A percentile compares a stretch with the other conserved stretches of the same genome.
Conservation (phyloP, 2,113 vertebrate genomes). For the Barnardius zonarius region DNA sequence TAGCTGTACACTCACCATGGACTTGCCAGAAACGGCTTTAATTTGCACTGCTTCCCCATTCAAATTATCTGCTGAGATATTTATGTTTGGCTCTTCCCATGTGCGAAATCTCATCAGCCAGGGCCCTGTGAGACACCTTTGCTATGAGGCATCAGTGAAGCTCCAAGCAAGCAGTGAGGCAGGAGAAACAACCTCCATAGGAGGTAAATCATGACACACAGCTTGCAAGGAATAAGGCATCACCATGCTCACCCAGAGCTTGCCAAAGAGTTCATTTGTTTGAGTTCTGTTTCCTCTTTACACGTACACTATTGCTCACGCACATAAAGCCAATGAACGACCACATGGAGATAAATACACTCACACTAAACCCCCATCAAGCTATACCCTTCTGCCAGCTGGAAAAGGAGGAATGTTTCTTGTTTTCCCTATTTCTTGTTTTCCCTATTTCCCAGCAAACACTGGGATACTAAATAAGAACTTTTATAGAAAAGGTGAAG, state of each 20-base stretch:
- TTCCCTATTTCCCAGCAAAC: background rate
- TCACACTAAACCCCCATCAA: background rate
- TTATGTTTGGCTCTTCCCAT: background rate
- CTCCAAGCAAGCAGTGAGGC: background rate
- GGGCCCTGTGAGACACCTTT: background rate
- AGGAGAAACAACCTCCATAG: background rate
- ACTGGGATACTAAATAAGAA: background rate
- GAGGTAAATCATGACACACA: background rate
- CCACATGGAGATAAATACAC: background rate
- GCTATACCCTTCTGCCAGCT: background rate
- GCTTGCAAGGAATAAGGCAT: background rate
- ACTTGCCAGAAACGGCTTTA: background rate
- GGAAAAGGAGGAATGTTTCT: background rate
- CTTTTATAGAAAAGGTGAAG: background rate
- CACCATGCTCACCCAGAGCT: background rate
- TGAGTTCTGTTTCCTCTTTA: background rate
- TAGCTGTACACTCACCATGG: background rate
- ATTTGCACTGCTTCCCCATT: background rate
- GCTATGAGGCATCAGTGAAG: fast-evolving
- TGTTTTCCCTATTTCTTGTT: background rate
- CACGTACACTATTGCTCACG: fast-evolving
- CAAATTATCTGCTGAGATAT: background rate
- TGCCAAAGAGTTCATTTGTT: background rate
- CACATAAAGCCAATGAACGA: background rate
- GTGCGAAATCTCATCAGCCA: background rate